Conservation (phyloP, 2,113 vertebrate genomes). For the Eulacestoma nigropectus region DNA sequence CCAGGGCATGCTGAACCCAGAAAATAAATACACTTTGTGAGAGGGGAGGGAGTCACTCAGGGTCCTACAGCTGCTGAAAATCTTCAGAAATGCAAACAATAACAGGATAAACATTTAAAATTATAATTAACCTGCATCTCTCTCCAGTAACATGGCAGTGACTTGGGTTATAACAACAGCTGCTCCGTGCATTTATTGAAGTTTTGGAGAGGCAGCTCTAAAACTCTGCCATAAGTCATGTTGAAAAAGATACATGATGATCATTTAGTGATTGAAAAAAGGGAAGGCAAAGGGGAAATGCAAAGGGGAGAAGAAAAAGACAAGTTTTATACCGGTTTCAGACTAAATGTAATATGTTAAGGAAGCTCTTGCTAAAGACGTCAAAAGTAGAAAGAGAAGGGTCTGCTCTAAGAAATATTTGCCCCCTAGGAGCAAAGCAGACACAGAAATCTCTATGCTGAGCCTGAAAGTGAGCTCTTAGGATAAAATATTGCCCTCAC, state of each 20-base stretch:
- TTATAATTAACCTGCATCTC: not conserved
- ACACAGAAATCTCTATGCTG: not conserved
- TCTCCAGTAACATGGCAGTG: not conserved
- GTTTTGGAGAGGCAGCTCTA: not conserved
- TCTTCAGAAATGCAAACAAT: not conserved
- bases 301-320: not conserved
- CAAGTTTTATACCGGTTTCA: not conserved
- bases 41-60: not conserved
- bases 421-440: not conserved
- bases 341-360: not conserved
- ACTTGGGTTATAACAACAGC: not conserved
- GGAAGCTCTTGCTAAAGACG: not conserved
- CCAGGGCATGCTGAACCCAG: not conserved
- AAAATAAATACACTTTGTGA: not conserved
- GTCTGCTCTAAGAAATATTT: not conserved
- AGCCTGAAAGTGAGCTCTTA: not conserved
- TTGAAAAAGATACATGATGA: not conserved
- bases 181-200: rapidly evolving
- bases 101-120: not conserved
- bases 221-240: not conserved
- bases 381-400: not conserved
- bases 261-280: not conserved
- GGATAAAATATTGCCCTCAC: not conserved
- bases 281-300: not conserved
- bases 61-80: not conserved